Conservation (phyloP, 2,797 vertebrate species). For the Gallinago nigripennis region DNA sequence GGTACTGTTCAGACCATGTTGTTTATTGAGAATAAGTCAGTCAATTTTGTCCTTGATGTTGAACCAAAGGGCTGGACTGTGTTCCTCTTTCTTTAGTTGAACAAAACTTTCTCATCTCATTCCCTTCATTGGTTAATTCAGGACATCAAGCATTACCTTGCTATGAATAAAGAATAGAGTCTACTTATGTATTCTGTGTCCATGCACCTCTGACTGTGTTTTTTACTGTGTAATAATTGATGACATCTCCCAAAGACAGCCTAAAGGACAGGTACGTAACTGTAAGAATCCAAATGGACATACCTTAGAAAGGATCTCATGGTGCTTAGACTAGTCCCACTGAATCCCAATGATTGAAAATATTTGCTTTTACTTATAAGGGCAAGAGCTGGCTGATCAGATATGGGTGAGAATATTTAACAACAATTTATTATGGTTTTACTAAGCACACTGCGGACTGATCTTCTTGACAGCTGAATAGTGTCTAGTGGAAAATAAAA, state of each 20-base stretch:
- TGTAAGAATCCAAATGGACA: neutral
- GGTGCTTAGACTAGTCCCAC: neutral
- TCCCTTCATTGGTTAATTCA: neutral
- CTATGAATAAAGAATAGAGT: neutral
- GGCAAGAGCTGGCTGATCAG: neutral
- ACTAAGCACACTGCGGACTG: neutral
- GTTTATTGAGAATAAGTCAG: neutral
- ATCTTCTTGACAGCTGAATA: neutral
- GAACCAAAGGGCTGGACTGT: neutral
- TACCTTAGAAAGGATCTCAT: neutral
- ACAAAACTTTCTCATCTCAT: neutral
- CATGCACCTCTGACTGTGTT: neutral
- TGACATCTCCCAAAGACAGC: neutral
- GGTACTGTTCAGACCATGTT: neutral
- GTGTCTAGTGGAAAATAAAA: neutral
- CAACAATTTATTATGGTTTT: neutral
- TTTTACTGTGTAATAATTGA: slow-evolving; percentile 19
- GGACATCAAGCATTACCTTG: neutral
- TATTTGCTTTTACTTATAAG: neutral
- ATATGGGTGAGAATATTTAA: neutral
- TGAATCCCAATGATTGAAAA: neutral
- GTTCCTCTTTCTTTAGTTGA: neutral
- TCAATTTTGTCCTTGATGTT: neutral
- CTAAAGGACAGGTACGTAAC: neutral
- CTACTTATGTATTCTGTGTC: neutral